These are phyloP conservation scores for Pampusana beccarii DNA, from an alignment of 2,113 vertebrate genomes.

Conservation along the genomic window DNA sequence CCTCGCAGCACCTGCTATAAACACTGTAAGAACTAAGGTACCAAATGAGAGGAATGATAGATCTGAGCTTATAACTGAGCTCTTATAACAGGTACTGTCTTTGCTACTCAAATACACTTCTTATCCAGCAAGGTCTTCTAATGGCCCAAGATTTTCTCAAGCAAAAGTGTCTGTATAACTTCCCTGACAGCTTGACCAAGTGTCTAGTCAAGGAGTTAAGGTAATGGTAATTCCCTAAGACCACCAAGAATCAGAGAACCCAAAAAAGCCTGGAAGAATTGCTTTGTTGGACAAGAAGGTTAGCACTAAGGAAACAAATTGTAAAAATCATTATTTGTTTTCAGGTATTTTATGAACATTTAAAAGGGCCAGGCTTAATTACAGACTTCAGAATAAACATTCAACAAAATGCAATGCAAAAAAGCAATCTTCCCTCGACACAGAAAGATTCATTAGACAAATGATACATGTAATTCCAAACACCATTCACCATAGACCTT, in stretches of 20 bases:
- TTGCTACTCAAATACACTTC: neutral
- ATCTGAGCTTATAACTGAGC: neutral
- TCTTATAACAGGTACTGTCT: neutral
- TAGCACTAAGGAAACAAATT: neutral
- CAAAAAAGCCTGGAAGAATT: neutral
- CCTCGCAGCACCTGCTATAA: neutral
- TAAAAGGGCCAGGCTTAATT: neutral
- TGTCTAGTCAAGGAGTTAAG: neutral
- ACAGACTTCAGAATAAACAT: neutral
- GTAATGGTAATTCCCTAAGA: neutral
- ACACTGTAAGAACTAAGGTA: neutral
- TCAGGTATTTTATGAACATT: neutral
- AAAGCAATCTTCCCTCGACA: neutral
- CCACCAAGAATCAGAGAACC: neutral
- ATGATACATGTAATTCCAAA: neutral
- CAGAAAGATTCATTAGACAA: neutral
- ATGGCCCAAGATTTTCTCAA: neutral
- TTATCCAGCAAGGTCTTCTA: neutral
- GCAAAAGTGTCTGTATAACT: neutral
- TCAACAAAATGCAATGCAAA: neutral
- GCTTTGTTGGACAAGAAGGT: neutral
- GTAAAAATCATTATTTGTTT: neutral
- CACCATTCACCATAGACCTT: neutral
- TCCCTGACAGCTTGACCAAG: neutral
- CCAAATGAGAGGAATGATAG: neutral